Evolutionary conservation across 2,113 vertebrate species (phyloP), one percentile per base, ranked within the genome.

Genomic region (Cromileptes altivelis): DNA sequence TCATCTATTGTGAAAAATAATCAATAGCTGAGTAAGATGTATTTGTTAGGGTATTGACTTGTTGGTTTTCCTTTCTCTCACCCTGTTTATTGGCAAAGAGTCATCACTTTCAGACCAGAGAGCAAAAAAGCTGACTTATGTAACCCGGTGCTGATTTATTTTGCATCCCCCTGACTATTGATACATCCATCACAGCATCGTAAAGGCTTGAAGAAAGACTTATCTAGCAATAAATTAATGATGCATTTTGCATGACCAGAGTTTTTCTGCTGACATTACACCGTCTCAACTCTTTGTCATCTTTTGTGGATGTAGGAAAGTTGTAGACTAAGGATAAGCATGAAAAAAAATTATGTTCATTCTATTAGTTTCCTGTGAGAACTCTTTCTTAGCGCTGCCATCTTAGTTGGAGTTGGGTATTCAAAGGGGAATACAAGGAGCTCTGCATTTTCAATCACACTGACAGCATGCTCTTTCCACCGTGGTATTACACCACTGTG

Each of bases 161-260:
- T 13, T 5, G n/a, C 21, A 60, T 70, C 62, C 64, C 55, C 8
- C 72, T 40, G 47, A 89, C 27, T 56, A 25, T 45, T 58, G 45
- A 77, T 84, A 17, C 40, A 71, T 65, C 50, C 40, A 65, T 75
- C 62, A 42, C 62, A 52, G 71, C 55, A 69, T 84, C 76, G 90
- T 78, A 62, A 68, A 50, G 50, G 40, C 37, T 55, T 37, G 23
- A 55, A 30, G 23, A 80, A 77, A 45, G 45, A 47, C 67, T 27
- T 55, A 73, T 40, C 17, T 15, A 42, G 72, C 80, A 78, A 71
- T 85, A 69, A 60, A 84, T 64, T 53, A 80, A 30, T 61, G 1
- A 62, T 53, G 33, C 23, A 57, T 70, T 70, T 50, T 23, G 19
- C 52, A 76, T 58, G 70, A 47, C 50, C 37, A 6, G 10, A 60